A percentile compares a stretch with the other conserved stretches of the same genome.
Evolutionary conservation across 2,888 invertebrate species (phyloP).

Genomic region (Drosophila pseudotalamancana): DNA sequence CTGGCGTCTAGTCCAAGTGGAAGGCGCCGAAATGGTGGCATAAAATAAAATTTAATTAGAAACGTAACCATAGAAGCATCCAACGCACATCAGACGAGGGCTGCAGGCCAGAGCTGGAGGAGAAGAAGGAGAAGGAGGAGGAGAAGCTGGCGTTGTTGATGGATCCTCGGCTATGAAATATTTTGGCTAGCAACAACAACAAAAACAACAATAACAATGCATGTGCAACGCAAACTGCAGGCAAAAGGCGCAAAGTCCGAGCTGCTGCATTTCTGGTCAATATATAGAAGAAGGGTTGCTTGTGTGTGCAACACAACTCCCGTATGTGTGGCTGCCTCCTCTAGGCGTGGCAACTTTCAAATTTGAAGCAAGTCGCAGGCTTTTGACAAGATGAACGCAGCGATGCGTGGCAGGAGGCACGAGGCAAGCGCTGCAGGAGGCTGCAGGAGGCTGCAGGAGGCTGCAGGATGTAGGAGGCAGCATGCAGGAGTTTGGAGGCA

Average conservation of each 20-base stretch:
- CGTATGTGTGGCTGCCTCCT: constrained; percentile 15
- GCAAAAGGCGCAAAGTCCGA: constrained; percentile 38
- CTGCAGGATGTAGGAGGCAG: not conserved
- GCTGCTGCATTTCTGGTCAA: constrained; percentile 31
- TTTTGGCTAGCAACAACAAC: constrained; percentile 43
- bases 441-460: not conserved
- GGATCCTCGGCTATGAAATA: constrained; percentile 67
- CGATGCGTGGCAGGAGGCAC: not conserved
- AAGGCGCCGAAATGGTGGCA: constrained; percentile 77
- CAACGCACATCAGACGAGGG: constrained; percentile 9
- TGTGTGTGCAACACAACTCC: too few species aligned
- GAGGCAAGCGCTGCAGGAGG: not conserved
- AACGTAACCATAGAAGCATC: constrained; percentile 58
- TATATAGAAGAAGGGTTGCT: constrained; percentile 25
- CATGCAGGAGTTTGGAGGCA: not conserved
- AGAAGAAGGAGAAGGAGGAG: not conserved
- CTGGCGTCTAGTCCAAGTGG: constrained; percentile 25
- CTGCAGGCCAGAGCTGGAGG: not conserved
- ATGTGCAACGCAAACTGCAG: constrained; percentile 65
- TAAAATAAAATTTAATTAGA: constrained; percentile 81
- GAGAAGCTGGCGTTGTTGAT: constrained; percentile 32
- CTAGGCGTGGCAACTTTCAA: constrained; percentile 66
- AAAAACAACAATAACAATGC: constrained; percentile 43
- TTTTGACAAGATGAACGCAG: constrained; percentile 60
- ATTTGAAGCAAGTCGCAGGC: constrained; percentile 57